phyloP scores from a whole-genome alignment of 2,888 invertebrate species.

The Norana najaformis region DNA sequence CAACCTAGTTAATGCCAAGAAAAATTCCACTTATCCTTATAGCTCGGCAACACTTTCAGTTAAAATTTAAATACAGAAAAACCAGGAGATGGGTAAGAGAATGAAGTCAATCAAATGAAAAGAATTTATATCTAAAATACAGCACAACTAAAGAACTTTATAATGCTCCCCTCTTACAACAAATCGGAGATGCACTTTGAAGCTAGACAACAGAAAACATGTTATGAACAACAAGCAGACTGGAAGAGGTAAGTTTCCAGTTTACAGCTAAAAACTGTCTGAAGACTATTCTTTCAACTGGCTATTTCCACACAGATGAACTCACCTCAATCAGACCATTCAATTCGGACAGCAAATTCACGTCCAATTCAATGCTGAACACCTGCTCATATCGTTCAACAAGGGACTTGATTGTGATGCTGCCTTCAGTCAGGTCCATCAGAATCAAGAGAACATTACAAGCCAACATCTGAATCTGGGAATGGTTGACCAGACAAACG shows the following conservation, averaged over 20 bases:
- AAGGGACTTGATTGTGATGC: slow-evolving; percentile 34
- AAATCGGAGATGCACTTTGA: background rate
- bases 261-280: background rate
- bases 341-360: slow-evolving; percentile 25
- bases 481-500: slow-evolving; percentile 66
- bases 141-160: background rate
- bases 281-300: background rate
- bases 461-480: slow-evolving; percentile 65
- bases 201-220: background rate
- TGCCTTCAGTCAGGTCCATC: slow-evolving; percentile 65
- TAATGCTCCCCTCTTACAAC: no score
- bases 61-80: background rate
- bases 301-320: background rate
- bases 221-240: no score
- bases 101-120: background rate
- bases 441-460: slow-evolving; percentile 69
- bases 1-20: slow-evolving; percentile 14
- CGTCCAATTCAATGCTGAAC: slow-evolving; percentile 28
- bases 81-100: background rate
- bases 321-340: slow-evolving; percentile 34
- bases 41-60: background rate
- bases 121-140: background rate
- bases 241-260: background rate
- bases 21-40: background rate
- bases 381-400: slow-evolving; percentile 24